Evolutionary conservation across 1,140 invertebrate genomes (phyloP), one percentile per base, ranked within the genome.

Genomic region (Wasmannia auropunctata): DNA sequence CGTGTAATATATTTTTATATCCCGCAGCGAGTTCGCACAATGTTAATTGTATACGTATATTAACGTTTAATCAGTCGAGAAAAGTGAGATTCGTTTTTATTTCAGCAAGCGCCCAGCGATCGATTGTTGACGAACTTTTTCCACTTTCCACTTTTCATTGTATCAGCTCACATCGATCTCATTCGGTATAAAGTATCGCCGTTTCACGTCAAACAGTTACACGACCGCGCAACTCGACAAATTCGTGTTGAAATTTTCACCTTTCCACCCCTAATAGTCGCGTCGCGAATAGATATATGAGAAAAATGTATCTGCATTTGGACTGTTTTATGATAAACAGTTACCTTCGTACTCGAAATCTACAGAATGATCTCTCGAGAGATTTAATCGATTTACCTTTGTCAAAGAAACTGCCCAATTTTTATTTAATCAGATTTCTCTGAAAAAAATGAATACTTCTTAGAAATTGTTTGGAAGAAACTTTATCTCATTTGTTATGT

Each of bases 1-100:
- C 40, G 54, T 83, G 67, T 83, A 83, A 74, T 83, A 60, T 83
- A 83, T 83, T 83, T 83, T 83, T 83, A 72, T 83, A 83, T 58
- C 54, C n/a, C 51, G 31, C 49, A 43, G 51, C 49, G 25, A 72
- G 22, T 43, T 77, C 40, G 40, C 51, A 46, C 14, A 63, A 31
- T 3, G 28, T 79, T 79, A 40, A 79, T 62, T 63, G 49, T 16
- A 46, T 31, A 77, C 3, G n/a, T 62, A 28, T 34, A 62, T 25
- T 51, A 54, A 80, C 6, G 16, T 60, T 76, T 56, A n/a, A 28
- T 46, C 56, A 60, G 3, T 22, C 37, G 22, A 25, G n/a, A 67
- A 69, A 54, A 67, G 19, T 28, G 3, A 34, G 25, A 65, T 65
- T n/a, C 1, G n/a, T 63, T 63, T 65, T 65, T 31, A 49, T 79